Base-by-base conservation (phyloP, 2,113 vertebrate genomes). In the Dipodomys spectabilis region DNA sequence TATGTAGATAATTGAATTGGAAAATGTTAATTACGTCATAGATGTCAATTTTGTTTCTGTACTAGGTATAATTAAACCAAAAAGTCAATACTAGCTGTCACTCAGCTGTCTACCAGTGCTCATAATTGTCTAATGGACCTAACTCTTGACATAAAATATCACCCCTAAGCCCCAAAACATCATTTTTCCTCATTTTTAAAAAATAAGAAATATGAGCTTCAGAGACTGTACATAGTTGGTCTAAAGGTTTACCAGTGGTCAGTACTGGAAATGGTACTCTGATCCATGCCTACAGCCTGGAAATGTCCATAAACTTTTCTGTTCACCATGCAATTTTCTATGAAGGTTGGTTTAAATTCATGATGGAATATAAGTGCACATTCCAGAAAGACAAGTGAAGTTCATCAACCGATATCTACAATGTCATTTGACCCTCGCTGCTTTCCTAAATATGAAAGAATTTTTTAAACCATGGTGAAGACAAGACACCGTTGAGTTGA, bases 111-210 rank as follows among this genome's bases (percentile, higher is more conserved):
- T 25, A 9, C 11, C 44, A n/a, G 23, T 68, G 44, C 6, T 45
- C 44, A 20, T 35, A 82, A 30, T 5, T 82, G 6, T 82, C 57
- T 19, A n/a, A 62, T 27, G 22, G 60, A 82, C 2, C 0, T 9
- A 13, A 8, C n/a, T 78, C 19, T 86, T 82, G 18, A 39, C 72
- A 22, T 32, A 57, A 3, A 62, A 13, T 35, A 86, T 65, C 13
- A 73, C 19, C 28, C 39, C 73, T 23, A 93, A 82, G 87, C 7
- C 23, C 9, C 13, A 94, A 91, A 39, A 35, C 3, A 78, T 86
- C 16, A 39, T 18, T 93, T 87, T 32, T 87, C n/a, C 35, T 85
- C 45, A 53, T 62, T 89, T 94, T 92, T 87, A 90, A 85, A 85
- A 45, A 35, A 60, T 82, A 77, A 88, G 27, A 93, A 92, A 57